Conservation (phyloP, 2,797 vertebrate species). For the Sylvia borin region DNA sequence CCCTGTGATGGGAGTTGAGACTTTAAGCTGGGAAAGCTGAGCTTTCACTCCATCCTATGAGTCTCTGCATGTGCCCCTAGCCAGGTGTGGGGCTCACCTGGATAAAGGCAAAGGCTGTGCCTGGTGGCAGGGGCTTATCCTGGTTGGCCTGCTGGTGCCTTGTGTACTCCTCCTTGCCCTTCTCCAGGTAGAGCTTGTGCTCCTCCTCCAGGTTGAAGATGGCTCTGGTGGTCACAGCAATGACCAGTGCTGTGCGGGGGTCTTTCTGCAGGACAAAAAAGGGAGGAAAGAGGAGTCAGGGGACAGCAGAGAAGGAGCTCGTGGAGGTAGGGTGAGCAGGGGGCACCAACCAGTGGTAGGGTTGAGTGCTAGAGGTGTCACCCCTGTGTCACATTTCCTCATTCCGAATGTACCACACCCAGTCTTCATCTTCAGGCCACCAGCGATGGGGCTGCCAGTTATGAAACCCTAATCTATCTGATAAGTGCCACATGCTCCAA, state of each 20-base stretch:
- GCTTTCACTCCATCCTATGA: not conserved
- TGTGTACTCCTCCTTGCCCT: constrained; percentile 57
- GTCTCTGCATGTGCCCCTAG: not conserved
- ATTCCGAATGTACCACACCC: not conserved
- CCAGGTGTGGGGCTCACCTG: constrained; percentile 47
- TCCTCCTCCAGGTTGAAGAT: constrained; percentile 74
- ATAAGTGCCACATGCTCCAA: not conserved
- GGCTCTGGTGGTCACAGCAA: constrained; percentile 78
- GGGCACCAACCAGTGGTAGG: not conserved
- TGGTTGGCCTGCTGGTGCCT: constrained; percentile 57
- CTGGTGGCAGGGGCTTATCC: constrained; percentile 55
- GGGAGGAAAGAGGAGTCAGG: not conserved
- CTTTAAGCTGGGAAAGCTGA: not conserved
- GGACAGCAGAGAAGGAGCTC: not conserved
- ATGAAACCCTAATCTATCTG: not conserved
- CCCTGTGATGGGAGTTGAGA: fast-evolving
- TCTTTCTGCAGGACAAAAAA: constrained; percentile 71
- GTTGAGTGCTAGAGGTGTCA: not conserved
- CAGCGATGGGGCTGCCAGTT: not conserved
- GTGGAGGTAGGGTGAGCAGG: not conserved
- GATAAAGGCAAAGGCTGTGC: constrained; percentile 78
- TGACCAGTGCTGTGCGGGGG: constrained; percentile 69
- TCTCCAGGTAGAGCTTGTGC: constrained; percentile 63
- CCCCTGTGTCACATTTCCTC: fast-evolving
- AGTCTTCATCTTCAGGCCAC: not conserved